Percentiles rank a stretch among this genome's conserved stretches.
These are phyloP conservation scores for Ataeniobius toweri DNA, from an alignment of 2,797 vertebrate species.

Conservation along the genomic window DNA sequence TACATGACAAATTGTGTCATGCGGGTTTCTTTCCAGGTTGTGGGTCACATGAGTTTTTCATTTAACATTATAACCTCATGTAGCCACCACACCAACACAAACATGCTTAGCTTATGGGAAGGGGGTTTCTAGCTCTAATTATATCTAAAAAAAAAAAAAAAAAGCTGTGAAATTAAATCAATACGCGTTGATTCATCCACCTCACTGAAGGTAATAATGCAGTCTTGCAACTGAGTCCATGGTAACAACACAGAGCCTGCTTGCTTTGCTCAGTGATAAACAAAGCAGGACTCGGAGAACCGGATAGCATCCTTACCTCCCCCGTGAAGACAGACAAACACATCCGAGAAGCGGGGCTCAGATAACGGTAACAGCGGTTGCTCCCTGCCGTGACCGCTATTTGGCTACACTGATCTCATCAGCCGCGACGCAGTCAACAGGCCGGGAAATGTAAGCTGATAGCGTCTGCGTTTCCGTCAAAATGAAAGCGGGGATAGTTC, in stretches of 20 bases:
- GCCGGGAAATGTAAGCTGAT: conserved; percentile 62
- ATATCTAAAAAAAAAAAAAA: background rate
- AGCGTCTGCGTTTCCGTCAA: conserved; percentile 35
- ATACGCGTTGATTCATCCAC: background rate
- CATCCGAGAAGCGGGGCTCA: background rate
- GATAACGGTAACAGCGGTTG: conserved; percentile 33
- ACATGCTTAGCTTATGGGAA: background rate
- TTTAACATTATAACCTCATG: conserved; percentile 3
- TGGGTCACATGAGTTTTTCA: conserved; percentile 35
- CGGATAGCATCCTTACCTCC: background rate
- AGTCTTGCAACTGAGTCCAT: background rate
- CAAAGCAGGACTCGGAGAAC: conserved; percentile 5
- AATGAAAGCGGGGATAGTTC: background rate
- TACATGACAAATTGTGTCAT: conserved; percentile 33
- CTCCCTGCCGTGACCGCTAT: conserved; percentile 52
- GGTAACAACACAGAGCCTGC: background rate
- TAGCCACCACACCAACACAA: background rate
- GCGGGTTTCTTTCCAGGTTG: conserved; percentile 25
- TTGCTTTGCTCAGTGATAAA: conserved; percentile 24
- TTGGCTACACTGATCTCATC: conserved; percentile 37
- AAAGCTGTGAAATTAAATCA: conserved; percentile 1
- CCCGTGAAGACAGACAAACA: background rate
- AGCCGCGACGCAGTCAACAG: conserved; percentile 74
- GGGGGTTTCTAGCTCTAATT: background rate
- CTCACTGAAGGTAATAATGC: background rate